Percentiles rank a stretch among this genome's conserved stretches.
phyloP scores from a whole-genome alignment of 1,140 invertebrate species.

The Carcinoscorpius rotundicauda region DNA sequence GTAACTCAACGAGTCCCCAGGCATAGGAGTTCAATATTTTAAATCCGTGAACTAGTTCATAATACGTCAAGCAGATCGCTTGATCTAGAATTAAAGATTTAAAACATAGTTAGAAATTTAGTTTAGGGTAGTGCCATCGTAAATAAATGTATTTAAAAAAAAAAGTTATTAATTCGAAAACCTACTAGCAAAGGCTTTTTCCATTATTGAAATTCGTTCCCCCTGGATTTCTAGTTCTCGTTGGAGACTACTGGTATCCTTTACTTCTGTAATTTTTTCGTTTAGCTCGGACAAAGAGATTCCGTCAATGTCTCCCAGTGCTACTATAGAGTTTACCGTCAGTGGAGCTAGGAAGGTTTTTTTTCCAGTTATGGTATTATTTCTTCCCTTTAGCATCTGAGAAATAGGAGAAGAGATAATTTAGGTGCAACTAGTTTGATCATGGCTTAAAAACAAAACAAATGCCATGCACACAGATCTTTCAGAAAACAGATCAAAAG shows the following conservation, averaged over 20 bases:
- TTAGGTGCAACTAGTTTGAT: too few species aligned
- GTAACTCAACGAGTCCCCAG: constrained; percentile 2
- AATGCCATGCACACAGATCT: too few species aligned
- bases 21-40: constrained; percentile 6
- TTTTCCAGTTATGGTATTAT: constrained; percentile 4
- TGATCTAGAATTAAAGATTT: constrained; percentile 6
- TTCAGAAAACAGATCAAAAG: too few species aligned
- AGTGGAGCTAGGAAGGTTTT: constrained; percentile 10
- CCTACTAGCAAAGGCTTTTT: constrained; percentile 12
- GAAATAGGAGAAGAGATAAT: too few species aligned
- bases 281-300: constrained; percentile 3
- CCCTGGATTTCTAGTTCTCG: constrained; percentile 5
- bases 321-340: constrained; percentile 4
- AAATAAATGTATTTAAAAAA: background rate
- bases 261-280: constrained; percentile 1
- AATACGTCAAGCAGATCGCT: constrained; percentile 14
- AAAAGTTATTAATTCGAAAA: background rate
- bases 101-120: background rate
- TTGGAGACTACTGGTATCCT: constrained; percentile 1
- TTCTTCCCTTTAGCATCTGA: background rate
- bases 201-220: constrained; percentile 1
- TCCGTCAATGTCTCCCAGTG: constrained; percentile 6
- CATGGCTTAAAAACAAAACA: too few species aligned
- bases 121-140: too few species aligned
- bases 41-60: constrained; percentile 13